Base-by-base conservation (phyloP, 2,888 invertebrate species). In the Sclerodermus sp. region DNA sequence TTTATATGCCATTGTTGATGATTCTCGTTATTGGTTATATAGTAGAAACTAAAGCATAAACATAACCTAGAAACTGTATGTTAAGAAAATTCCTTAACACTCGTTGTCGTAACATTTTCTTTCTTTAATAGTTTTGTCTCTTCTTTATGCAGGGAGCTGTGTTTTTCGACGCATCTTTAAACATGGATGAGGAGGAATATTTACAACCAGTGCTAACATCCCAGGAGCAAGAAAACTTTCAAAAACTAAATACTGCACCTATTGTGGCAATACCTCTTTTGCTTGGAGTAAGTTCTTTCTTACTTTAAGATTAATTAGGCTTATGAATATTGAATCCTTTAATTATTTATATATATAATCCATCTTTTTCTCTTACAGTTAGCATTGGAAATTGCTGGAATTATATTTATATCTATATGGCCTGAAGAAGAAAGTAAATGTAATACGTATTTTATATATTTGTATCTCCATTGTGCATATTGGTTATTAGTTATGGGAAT, bases 171-270 rank as follows among this genome's bases (percentile, higher is more conserved):
- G 58, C 63, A 16, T 57, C 67, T 23, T 29, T 68, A 30, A 76
- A 74, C 51, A 77, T 76, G 77, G 76, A 76, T 2, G 74, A 77
- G 31, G 76, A 76, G 37, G 74, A 77, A 40, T 70, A 57, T 55
- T 58, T 76, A 30, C 72, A 74, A 43, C 74, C 76, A 6, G 68
- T 76, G 14, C 53, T 75, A 23, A 60, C 67, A 1, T 68, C 73
- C 1, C 66, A 68, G 17, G 75, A 76, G 9, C 67, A 68, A 29
- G 66, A 70, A 1, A 51, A 59, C 50, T 77, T 77, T 53, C 65
- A 70, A 47, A 68, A 64, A 40, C 47, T 77, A 9, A 64, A 77
- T 36, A 78, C 77, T 1, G 49, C 68, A 10, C 66, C 70, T 17
- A 57, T 73, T 14, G 73, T 67, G 23, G 55, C 65, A 1, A 34